A percentile compares a stretch with the other conserved stretches of the same genome.
phyloP scores from a whole-genome alignment of 2,888 invertebrate species.

The Rhopalosiphum nymphaeae region DNA sequence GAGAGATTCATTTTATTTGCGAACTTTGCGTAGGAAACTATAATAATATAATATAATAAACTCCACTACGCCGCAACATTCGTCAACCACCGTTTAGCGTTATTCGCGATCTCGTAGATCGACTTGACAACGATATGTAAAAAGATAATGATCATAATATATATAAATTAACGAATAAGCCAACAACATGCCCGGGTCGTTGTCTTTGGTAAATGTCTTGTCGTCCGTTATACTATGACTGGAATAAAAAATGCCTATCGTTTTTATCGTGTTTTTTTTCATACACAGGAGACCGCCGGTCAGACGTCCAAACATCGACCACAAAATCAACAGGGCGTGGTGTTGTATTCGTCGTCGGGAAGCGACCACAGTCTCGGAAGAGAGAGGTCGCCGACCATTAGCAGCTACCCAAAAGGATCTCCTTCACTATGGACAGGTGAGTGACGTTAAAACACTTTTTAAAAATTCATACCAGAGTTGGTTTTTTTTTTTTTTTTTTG shows the following conservation, averaged over 20 bases:
- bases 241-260: not conserved
- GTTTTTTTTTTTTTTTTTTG: not conserved
- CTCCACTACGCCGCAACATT: not conserved
- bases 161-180: not conserved
- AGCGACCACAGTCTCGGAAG: slow-evolving; percentile 59
- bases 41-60: not conserved
- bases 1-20: not conserved
- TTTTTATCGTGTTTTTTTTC: not conserved
- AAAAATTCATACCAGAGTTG: not conserved
- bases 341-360: slow-evolving; percentile 51
- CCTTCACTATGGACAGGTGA: slow-evolving; percentile 50
- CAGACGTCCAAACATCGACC: not conserved
- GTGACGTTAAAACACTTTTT: not conserved
- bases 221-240: not conserved
- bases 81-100: not conserved
- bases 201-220: not conserved
- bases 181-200: slow-evolving; percentile 44
- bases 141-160: not conserved
- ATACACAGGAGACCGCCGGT: not conserved
- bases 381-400: slow-evolving; percentile 51
- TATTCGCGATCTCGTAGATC: not conserved
- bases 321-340: slow-evolving; percentile 22
- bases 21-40: not conserved
- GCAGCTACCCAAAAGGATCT: slow-evolving; percentile 57
- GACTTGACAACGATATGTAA: not conserved